Conservation (phyloP, 2,113 vertebrate genomes). For the Cyprinodon variegatus region DNA sequence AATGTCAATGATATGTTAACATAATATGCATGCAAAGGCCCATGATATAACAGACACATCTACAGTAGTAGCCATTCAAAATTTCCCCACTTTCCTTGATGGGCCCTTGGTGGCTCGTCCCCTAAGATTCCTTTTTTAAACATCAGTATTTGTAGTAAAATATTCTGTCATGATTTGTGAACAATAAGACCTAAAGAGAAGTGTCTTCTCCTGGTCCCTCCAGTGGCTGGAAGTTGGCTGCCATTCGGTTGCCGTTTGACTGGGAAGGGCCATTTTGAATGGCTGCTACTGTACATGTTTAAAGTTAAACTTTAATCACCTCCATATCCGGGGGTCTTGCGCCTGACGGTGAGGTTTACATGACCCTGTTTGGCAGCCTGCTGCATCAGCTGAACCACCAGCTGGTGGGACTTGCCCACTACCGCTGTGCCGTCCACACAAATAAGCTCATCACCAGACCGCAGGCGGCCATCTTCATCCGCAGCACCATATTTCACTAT, state of each 20-base stretch:
- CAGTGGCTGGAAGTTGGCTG: too few relatives aligned
- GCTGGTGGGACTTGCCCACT: constrained; percentile 97
- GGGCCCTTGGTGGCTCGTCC: too few relatives aligned
- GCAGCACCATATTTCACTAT: constrained; percentile 97
- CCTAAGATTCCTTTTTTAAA: too few relatives aligned
- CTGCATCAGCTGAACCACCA: constrained; percentile 99
- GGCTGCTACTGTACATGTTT: not conserved
- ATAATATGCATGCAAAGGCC: not conserved
- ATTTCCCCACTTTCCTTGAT: too few relatives aligned
- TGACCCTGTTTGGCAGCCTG: constrained; percentile 98
- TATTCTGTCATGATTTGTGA: too few relatives aligned
- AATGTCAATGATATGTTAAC: not conserved
- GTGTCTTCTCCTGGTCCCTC: too few relatives aligned
- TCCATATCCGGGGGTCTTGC: constrained; percentile 89
- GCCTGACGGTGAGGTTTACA: constrained; percentile 94
- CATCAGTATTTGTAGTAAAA: too few relatives aligned
- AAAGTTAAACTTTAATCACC: constrained; percentile 74
- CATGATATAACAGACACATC: not conserved
- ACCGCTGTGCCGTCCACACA: constrained; percentile 98
- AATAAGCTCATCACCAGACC: constrained; percentile 96
- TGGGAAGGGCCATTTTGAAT: too few relatives aligned
- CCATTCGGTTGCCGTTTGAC: too few relatives aligned
- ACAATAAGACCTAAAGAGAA: too few relatives aligned
- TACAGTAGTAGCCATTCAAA: too few relatives aligned
- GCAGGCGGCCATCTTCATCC: constrained; percentile 94